Base-by-base conservation (phyloP, 64 coral and sea anemone genomes). In the Pachyseris speciosa region DNA sequence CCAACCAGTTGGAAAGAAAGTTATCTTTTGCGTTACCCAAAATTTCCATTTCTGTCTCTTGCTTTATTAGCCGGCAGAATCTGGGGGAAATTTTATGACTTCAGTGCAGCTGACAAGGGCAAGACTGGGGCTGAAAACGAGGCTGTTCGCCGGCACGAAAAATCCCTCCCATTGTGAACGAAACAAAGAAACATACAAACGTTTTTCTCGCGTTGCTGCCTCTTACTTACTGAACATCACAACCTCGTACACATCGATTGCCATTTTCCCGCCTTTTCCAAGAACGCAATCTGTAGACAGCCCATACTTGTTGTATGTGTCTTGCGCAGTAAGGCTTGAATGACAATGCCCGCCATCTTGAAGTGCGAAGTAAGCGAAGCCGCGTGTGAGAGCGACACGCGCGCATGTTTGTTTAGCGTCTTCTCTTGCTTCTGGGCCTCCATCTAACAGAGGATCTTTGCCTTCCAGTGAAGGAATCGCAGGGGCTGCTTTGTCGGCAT, bases 191-290 rank as follows among this genome's bases (percentile, higher is more conserved):
- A 26, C 17, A 34, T n/a, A 30, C 3, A 10, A 28, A 32, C 3
- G 10, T 61, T 27, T 5, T 36, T 68, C 5, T 68, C 6, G 1
- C 15, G 2, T 61, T 5, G 58, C 5, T 27, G 6, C 27, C 17
- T 15, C 17, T 16, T n/a, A 81, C 83, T 86, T 69, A 86, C 83
- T 34, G 19, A 86, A 86, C 83, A 86, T 86, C 10, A 86, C 37
- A 5, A 86, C 64, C 60, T 86, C 86, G 52, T 88, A 75, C 15
- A 88, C 86, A 75, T 88, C 86, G 48, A 12, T 88, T 44, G 86
- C 69, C 67, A 74, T 72, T 25, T 40, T 31, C 33, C 69, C 69
- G 71, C 86, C 86, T 44, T 76, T 88, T 55, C 86, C 86, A 41
- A n/a, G 24, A 16, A 15, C 25, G 48, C 86, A 88, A 17, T 72